A percentile compares a stretch with the other conserved stretches of the same genome.
phyloP scores from a whole-genome alignment of 2,113 vertebrate species.

The Malurus elegans region DNA sequence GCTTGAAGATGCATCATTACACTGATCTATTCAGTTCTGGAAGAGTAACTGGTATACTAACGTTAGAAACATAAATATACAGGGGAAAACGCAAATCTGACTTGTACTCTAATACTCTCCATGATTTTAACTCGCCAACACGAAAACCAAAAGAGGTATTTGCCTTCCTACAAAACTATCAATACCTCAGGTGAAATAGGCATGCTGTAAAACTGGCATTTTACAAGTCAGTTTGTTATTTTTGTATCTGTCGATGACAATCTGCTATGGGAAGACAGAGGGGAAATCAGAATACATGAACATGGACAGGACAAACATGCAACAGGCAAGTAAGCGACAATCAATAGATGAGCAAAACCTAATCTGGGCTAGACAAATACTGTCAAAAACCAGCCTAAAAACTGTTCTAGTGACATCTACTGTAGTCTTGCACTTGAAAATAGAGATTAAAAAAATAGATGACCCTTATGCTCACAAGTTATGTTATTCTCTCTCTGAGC shows the following conservation, averaged over 20 bases:
- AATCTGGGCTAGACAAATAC: not conserved
- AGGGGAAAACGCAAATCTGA: not conserved
- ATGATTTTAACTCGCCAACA: not conserved
- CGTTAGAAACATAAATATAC: not conserved
- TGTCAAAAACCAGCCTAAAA: not conserved
- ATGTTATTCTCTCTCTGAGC: not conserved
- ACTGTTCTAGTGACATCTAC: not conserved
- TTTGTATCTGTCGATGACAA: not conserved
- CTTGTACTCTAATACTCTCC: not conserved
- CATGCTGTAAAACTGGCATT: not conserved
- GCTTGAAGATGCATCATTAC: not conserved
- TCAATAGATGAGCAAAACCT: not conserved
- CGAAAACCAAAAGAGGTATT: not conserved
- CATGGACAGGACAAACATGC: accelerated
- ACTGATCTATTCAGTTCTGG: not conserved
- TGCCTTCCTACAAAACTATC: not conserved
- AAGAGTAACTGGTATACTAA: not conserved
- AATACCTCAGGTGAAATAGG: not conserved
- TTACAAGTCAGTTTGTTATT: not conserved
- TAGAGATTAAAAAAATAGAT: not conserved
- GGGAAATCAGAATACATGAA: not conserved
- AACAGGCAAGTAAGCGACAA: not conserved
- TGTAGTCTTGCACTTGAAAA: not conserved
- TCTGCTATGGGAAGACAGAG: not conserved
- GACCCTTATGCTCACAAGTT: not conserved